Conservation (phyloP, 2,113 vertebrate genomes). For the Circaetus gallicus region DNA sequence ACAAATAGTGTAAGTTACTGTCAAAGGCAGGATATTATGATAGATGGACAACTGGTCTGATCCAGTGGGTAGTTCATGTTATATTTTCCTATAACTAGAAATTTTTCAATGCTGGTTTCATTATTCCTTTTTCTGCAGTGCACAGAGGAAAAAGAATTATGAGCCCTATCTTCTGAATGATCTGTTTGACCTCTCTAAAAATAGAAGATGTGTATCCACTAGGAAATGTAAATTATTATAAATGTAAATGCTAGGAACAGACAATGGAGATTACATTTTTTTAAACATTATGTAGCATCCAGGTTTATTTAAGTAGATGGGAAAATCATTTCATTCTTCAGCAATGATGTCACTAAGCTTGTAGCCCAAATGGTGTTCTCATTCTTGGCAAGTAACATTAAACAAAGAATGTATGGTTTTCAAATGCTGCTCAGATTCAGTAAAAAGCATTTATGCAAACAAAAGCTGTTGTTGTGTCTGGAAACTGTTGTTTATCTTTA, state of each 20-base stretch:
- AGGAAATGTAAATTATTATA: background rate
- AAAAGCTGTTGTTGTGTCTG: conserved; percentile 54
- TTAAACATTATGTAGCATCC: background rate
- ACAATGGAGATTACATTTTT: background rate
- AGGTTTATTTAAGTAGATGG: conserved; percentile 5
- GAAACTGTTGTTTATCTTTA: conserved; percentile 42
- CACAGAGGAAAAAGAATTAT: background rate
- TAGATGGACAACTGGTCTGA: background rate
- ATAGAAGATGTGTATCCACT: background rate
- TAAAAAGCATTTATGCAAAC: conserved; percentile 34
- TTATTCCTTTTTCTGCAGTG: background rate
- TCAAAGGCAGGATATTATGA: background rate
- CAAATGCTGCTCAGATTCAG: conserved; percentile 34
- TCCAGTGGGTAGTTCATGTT: background rate
- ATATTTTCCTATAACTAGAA: background rate
- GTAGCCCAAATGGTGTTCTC: conserved; percentile 55
- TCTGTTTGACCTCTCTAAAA: background rate
- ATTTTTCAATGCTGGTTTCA: background rate
- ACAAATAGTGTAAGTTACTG: background rate
- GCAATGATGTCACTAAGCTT: conserved; percentile 33
- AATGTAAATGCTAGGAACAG: background rate
- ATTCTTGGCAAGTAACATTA: conserved; percentile 54
- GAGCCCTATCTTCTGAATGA: background rate
- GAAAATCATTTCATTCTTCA: conserved; percentile 32
- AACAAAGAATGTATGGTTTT: conserved; percentile 53